Base-by-base conservation (phyloP, 2,888 invertebrate species). In the Gandaritis pyraliata region DNA sequence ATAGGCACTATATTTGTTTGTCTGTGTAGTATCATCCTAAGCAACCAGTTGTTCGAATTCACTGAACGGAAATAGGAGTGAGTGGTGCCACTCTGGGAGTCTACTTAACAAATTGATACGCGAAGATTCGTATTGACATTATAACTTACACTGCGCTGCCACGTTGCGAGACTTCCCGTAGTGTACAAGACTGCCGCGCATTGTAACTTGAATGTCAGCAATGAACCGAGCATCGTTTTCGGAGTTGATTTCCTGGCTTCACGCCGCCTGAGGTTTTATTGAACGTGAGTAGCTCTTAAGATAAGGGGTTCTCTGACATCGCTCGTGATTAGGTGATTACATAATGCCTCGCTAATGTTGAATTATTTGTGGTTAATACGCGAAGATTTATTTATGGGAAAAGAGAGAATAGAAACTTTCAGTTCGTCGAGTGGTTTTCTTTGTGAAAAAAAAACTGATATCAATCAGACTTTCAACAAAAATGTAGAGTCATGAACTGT, bases 231-330 rank as follows among this genome's bases (percentile, higher is more conserved):
- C 8, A 33, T 33, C 1, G 8, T 5, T 33, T 33, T 33, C 8
- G 8, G 33, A 33, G 33, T 33, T 8, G 33, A 11, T 23, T 6
- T 23, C 4, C 33, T 33, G 75, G 72, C 70, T 73, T 72, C 71
- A 64, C 72, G 72, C 72, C 72, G 71, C 71, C 71, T 73, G 72
- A 72, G 72, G 75, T 74, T 78, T 77, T 82, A 83, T 83, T 80
- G 77, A 77, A 73, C 79, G 81, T 73, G 73, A 73, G 74, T 74
- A 73, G 76, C 78, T 79, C 77, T 80, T 77, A 77, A 74, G 72
- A 68, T 69, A 68, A 72, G 66, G 67, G 73, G 69, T 76, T 71
- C 71, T 61, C 68, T 65, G 52, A 46, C 10, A 43, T 49, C 30
- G 36, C 23, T 45, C 56, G 53, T 43, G 16, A 16, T 43, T 56